These are phyloP conservation scores for Tyrannus savana DNA, from an alignment of 2,113 vertebrate genomes.

Conservation along the genomic window DNA sequence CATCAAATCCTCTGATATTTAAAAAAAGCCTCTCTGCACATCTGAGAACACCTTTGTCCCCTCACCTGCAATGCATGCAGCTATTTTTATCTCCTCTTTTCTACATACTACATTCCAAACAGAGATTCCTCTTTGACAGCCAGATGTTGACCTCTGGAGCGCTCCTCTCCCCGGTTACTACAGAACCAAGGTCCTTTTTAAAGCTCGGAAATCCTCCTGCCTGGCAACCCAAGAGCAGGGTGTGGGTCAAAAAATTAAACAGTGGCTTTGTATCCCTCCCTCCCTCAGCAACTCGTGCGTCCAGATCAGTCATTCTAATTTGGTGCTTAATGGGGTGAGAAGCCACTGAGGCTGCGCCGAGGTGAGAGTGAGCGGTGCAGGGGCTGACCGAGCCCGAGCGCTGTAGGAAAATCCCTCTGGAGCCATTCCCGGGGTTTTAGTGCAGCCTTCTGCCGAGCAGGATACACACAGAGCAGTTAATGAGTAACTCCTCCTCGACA, in stretches of 20 bases:
- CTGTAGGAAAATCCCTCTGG: neutral
- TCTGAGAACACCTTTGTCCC: neutral
- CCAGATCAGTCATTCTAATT: neutral
- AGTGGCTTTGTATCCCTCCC: neutral
- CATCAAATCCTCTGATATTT: neutral
- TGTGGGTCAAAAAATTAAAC: neutral
- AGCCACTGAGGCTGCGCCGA: accelerated
- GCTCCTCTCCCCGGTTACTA: neutral
- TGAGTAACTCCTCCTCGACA: conserved; percentile 28
- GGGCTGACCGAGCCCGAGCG: accelerated
- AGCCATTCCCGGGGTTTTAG: neutral
- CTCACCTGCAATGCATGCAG: neutral
- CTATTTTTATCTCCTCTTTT: neutral
- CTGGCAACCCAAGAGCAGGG: neutral
- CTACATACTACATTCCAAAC: neutral
- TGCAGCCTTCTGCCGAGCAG: neutral
- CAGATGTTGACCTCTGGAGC: neutral
- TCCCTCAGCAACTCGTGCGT: neutral
- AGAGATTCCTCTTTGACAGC: neutral
- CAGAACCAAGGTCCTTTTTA: neutral
- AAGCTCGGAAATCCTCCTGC: neutral
- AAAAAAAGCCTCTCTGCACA: neutral
- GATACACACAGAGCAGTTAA: neutral
- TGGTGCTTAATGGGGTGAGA: neutral
- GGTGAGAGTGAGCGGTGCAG: accelerated